Percentiles rank a stretch among this genome's conserved stretches.
These are phyloP conservation scores for Glaucomys volans DNA, from an alignment of 2,113 vertebrate genomes.

Conservation along the genomic window DNA sequence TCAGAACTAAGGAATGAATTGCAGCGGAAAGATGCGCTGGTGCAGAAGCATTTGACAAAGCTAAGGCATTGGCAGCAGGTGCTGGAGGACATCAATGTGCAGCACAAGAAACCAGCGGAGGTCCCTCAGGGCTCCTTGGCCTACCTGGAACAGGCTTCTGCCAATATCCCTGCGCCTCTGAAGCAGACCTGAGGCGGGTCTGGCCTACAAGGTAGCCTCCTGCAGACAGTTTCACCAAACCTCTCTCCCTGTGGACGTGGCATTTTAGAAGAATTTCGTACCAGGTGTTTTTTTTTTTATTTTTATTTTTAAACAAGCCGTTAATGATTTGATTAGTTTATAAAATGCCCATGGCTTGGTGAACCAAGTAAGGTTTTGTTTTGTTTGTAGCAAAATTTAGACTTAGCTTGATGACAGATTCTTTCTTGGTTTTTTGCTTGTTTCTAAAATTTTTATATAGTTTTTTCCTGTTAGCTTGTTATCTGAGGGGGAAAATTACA, in stretches of 20 bases:
- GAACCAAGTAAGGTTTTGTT: not conserved
- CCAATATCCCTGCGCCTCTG: slow-evolving; percentile 90
- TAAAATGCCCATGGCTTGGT: not conserved
- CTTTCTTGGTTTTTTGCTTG: not conserved
- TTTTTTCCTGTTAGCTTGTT: not conserved
- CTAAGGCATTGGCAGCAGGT: slow-evolving; percentile 98
- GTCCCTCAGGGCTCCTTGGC: slow-evolving; percentile 94
- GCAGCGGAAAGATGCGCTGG: slow-evolving; percentile 95
- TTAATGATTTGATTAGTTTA: not conserved
- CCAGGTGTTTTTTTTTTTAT: too few relatives aligned
- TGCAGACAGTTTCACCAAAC: not conserved
- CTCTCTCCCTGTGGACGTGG: not conserved
- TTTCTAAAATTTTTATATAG: not conserved
- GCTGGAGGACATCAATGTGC: slow-evolving; percentile 94
- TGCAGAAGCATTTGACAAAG: slow-evolving; percentile 97
- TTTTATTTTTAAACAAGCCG: too few relatives aligned
- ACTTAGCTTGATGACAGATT: not conserved
- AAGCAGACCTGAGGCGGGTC: slow-evolving; percentile 85
- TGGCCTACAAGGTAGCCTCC: rapidly evolving
- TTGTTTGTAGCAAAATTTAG: not conserved
- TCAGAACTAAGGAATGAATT: slow-evolving; percentile 96
- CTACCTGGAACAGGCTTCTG: slow-evolving; percentile 92
- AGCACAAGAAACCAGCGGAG: slow-evolving; percentile 95
- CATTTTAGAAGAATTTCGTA: not conserved
- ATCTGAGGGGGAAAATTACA: not conserved